Percentiles rank a stretch among this genome's conserved stretches.
Evolutionary conservation across 2,113 vertebrate genomes (phyloP).

Genomic region (Puffinus mauretanicus): DNA sequence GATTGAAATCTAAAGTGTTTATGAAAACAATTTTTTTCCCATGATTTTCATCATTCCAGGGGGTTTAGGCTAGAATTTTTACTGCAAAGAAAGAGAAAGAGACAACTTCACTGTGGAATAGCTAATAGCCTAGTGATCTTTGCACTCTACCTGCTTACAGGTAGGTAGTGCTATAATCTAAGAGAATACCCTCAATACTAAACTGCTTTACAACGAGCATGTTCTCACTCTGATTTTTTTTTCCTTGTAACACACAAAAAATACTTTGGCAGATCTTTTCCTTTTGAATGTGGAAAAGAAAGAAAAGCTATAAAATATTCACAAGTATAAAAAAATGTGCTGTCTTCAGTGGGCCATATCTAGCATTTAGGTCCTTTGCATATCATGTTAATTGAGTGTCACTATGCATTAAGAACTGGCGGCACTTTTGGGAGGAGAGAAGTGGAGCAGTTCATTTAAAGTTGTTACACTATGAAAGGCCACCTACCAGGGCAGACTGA

Average conservation of each 20-base stretch:
- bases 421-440: background rate
- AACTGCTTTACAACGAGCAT: background rate
- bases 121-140: background rate
- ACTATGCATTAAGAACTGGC: background rate
- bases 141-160: background rate
- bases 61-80: background rate
- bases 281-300: background rate
- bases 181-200: background rate
- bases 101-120: background rate
- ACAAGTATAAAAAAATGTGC: background rate
- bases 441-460: background rate
- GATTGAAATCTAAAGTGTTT: background rate
- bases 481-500: background rate
- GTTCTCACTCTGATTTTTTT: background rate
- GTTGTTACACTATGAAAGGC: background rate
- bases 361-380: conserved; percentile 50
- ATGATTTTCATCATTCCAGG: background rate
- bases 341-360: background rate
- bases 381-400: conserved; percentile 15
- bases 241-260: background rate
- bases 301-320: conserved; percentile 24
- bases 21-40: background rate
- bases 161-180: background rate
- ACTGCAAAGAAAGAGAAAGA: background rate
- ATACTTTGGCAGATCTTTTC: background rate